phyloP scores from a whole-genome alignment of 2,797 vertebrate genomes.

The Oceanodroma leucorhoa region DNA sequence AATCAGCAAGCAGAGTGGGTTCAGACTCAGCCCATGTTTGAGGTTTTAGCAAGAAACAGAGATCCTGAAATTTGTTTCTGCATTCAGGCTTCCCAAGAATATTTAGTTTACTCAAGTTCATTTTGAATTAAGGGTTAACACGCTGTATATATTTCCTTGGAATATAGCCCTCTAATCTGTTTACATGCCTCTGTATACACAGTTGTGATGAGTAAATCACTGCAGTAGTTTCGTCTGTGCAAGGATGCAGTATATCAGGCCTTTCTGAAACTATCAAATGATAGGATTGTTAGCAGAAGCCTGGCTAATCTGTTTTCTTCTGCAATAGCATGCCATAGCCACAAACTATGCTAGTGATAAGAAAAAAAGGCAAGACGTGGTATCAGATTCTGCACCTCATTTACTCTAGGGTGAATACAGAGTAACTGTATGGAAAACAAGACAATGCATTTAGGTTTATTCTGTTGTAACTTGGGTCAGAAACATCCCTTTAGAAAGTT shows the following conservation, averaged over 20 bases:
- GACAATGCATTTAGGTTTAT: background rate
- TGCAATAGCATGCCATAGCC: background rate
- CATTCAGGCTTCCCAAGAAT: background rate
- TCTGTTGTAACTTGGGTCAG: background rate
- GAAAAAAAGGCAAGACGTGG: background rate
- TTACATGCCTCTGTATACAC: background rate
- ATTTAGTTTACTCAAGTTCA: background rate
- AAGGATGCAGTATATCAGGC: background rate
- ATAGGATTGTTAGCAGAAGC: background rate
- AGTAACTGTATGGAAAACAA: background rate
- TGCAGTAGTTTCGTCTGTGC: background rate
- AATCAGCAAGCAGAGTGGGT: background rate
- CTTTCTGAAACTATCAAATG: background rate
- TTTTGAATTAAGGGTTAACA: background rate
- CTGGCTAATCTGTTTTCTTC: background rate
- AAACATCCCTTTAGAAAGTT: background rate
- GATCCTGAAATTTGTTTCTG: background rate
- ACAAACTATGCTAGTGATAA: background rate
- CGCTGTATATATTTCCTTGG: background rate
- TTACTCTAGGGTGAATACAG: background rate
- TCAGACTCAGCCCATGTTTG: background rate
- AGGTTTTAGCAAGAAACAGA: background rate
- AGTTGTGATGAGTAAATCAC: background rate
- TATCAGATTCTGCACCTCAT: background rate
- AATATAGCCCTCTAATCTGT: background rate